Evolutionary conservation across 2,113 vertebrate genomes (phyloP).

Genomic region (Ctenodactylus gundi): DNA sequence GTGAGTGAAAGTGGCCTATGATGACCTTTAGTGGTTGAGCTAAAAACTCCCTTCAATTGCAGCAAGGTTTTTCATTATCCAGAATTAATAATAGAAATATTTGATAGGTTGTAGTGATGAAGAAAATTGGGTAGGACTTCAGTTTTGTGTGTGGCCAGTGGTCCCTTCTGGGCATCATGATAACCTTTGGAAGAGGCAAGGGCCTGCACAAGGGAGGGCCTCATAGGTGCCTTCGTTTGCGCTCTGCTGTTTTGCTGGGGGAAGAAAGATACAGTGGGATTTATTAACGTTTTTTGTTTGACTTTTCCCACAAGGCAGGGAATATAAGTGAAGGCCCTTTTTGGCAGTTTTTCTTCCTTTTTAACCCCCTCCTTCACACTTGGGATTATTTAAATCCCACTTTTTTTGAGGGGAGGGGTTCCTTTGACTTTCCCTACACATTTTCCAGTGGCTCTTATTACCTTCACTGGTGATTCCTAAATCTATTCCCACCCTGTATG

Average conservation of each 20-base stretch:
- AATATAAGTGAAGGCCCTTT: not conserved
- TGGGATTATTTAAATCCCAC: not conserved
- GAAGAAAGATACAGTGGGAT: not conserved
- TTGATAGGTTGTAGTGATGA: not conserved
- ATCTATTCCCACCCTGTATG: no score
- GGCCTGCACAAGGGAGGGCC: no score
- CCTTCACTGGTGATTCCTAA: not conserved
- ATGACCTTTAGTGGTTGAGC: not conserved
- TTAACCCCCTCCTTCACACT: not conserved
- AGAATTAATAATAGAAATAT: not conserved
- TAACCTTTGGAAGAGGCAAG: not conserved
- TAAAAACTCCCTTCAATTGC: not conserved
- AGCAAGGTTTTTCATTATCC: not conserved
- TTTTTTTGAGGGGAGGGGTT: not conserved
- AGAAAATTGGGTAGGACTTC: not conserved
- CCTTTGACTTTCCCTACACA: fast-evolving
- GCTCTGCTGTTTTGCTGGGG: not conserved
- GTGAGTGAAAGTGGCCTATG: not conserved
- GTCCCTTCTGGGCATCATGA: not conserved
- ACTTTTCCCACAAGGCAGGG: not conserved
- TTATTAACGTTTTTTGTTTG: not conserved
- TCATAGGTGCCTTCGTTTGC: not conserved
- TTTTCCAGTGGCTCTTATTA: no score
- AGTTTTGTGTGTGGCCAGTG: not conserved
- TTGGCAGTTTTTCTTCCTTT: not conserved